A percentile compares a stretch with the other conserved stretches of the same genome.
phyloP scores from a whole-genome alignment of 2,888 invertebrate species.

The Busseola fusca region DNA sequence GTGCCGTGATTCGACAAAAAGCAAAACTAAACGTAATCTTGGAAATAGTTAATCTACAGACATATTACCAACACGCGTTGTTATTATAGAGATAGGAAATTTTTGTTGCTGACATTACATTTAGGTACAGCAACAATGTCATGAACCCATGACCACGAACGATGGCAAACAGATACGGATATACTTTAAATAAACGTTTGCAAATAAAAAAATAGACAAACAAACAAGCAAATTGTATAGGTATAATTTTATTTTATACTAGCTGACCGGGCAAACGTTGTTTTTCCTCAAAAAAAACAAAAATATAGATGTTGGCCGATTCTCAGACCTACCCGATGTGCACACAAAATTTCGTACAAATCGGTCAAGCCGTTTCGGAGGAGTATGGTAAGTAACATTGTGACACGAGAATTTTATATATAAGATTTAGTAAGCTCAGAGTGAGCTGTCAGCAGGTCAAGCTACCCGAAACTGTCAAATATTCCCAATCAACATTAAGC shows the following conservation, averaged over 20 bases:
- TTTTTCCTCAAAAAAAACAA: too few relatives aligned
- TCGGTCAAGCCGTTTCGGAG: too few relatives aligned
- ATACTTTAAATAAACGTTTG: not conserved
- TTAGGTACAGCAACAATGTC: constrained; percentile 17
- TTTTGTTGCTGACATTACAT: not conserved
- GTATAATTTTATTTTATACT: constrained; percentile 24
- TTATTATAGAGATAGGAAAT: not conserved
- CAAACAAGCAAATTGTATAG: constrained; percentile 2
- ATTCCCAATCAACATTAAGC: too few relatives aligned
- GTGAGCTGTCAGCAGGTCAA: too few relatives aligned
- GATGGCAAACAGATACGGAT: not conserved
- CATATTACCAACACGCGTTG: constrained; percentile 12
- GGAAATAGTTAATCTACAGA: constrained; percentile 12
- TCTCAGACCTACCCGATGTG: too few relatives aligned
- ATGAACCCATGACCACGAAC: not conserved
- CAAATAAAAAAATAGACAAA: constrained; percentile 13
- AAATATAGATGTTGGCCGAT: too few relatives aligned
- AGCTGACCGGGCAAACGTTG: too few relatives aligned
- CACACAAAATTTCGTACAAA: too few relatives aligned
- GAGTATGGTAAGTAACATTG: too few relatives aligned
- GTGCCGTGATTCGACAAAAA: constrained; percentile 23
- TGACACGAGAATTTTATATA: too few relatives aligned
- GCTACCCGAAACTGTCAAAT: too few relatives aligned
- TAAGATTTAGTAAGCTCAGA: too few relatives aligned
- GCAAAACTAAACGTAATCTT: constrained; percentile 13